Base-by-base conservation (phyloP, 1,140 invertebrate genomes). In the Macrosteles quadrilineatus region DNA sequence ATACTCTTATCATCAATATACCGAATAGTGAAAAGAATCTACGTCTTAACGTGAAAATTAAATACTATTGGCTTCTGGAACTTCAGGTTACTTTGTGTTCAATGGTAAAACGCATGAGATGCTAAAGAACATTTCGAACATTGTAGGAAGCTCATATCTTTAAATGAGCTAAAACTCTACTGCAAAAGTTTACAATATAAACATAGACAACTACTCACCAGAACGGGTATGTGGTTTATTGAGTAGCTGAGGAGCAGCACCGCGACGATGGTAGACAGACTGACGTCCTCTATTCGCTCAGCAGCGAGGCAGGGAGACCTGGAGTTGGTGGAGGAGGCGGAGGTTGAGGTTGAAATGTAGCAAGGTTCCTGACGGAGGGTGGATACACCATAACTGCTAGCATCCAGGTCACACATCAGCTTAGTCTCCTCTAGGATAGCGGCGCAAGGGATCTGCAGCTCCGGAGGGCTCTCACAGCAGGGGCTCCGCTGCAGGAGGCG, bases 121-220 rank as follows among this genome's bases (percentile, higher is more conserved):
- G n/a, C n/a, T n/a, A n/a, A n/a, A n/a, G n/a, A n/a, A n/a, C n/a
- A n/a, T n/a, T n/a, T n/a, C n/a, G n/a, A n/a, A n/a, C n/a, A n/a
- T n/a, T n/a, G n/a, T n/a, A n/a, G n/a, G n/a, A n/a, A n/a, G n/a
- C n/a, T n/a, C n/a, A n/a, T n/a, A n/a, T n/a, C n/a, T n/a, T n/a
- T n/a, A n/a, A n/a, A n/a, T n/a, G n/a, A n/a, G n/a, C n/a, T n/a
- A n/a, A n/a, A n/a, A n/a, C n/a, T n/a, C n/a, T n/a, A n/a, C n/a
- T n/a, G n/a, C n/a, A n/a, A n/a, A n/a, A n/a, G n/a, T n/a, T n/a
- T n/a, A n/a, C n/a, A n/a, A n/a, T n/a, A n/a, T n/a, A n/a, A n/a
- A n/a, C n/a, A n/a, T n/a, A n/a, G n/a, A n/a, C n/a, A 50, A 21
- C 2, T 50, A 84, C 85, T 85, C 78, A 87, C 85, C 78, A 87